phyloP scores from a whole-genome alignment of 2,797 vertebrate genomes.

The Nannoperca obscura region DNA sequence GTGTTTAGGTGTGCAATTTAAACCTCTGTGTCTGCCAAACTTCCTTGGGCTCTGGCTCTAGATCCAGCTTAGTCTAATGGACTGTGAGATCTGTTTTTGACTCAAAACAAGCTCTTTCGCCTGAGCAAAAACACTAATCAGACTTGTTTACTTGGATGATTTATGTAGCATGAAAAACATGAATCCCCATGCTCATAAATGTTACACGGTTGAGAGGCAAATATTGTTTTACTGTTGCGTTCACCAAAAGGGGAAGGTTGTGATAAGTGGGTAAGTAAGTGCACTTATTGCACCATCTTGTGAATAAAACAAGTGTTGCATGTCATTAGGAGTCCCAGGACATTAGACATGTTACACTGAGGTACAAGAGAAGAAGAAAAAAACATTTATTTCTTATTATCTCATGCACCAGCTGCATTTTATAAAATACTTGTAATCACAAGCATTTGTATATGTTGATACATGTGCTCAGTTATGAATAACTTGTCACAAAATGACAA shows the following conservation, averaged over 20 bases:
- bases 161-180: conserved; percentile 68
- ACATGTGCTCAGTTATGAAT: conserved; percentile 46
- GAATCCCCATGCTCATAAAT: conserved; percentile 66
- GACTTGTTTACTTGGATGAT: conserved; percentile 71
- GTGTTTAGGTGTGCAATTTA: conserved; percentile 57
- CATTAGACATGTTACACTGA: conserved; percentile 18
- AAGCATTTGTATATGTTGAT: conserved; percentile 50
- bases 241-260: conserved; percentile 38
- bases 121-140: conserved; percentile 66
- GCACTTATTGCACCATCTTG: conserved; percentile 85
- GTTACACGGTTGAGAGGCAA: conserved; percentile 61
- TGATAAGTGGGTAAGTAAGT: conserved; percentile 47
- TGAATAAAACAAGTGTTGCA: conserved; percentile 82
- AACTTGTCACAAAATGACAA: conserved; percentile 58
- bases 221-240: conserved; percentile 64
- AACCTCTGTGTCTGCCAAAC: conserved; percentile 55
- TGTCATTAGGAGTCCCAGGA: conserved; percentile 55
- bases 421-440: conserved; percentile 36
- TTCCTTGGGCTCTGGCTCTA: conserved; percentile 52
- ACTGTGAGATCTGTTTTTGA: conserved; percentile 70
- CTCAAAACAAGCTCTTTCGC: conserved; percentile 57
- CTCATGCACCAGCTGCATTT: conserved; percentile 29
- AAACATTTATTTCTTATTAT: conserved; percentile 36
- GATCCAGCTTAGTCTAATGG: conserved; percentile 70
- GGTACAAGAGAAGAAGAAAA: neutral